phyloP scores from a whole-genome alignment of 2,888 invertebrate genomes.

The Ceriagrion tenellum region DNA sequence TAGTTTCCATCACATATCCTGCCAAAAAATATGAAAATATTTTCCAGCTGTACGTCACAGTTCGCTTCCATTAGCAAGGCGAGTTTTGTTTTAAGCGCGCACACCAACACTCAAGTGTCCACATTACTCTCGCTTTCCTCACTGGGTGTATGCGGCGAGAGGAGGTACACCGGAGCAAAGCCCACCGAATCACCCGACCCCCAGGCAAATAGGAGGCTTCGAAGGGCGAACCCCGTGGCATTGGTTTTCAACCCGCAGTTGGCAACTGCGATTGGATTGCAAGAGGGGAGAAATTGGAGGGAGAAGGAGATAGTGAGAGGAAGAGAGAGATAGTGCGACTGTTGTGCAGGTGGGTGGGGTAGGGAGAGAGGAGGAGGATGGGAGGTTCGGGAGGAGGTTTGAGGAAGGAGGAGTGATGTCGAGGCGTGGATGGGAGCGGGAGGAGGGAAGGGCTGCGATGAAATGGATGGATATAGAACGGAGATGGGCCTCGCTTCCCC shows the following conservation, averaged over 20 bases:
- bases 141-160: too few relatives aligned
- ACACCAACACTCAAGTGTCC: too few relatives aligned
- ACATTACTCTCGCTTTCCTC: too few relatives aligned
- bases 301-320: neutral
- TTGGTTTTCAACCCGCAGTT: neutral
- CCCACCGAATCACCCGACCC: neutral
- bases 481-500: conserved; percentile 29
- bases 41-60: too few relatives aligned
- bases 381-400: neutral
- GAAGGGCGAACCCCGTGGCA: neutral
- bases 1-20: too few relatives aligned
- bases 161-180: too few relatives aligned
- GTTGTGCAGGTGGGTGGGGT: neutral
- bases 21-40: too few relatives aligned
- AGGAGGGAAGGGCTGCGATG: conserved; percentile 18
- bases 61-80: too few relatives aligned
- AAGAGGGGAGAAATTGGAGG: too few relatives aligned
- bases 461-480: conserved; percentile 54
- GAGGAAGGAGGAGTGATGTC: neutral
- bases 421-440: neutral
- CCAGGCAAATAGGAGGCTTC: neutral
- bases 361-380: neutral
- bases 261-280: conserved; percentile 3
- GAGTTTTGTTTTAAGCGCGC: too few relatives aligned
- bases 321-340: neutral